Percentiles rank a stretch among this genome's conserved stretches.
phyloP scores from a whole-genome alignment of 2,888 invertebrate genomes.

The Pachymerium ferrugineum region DNA sequence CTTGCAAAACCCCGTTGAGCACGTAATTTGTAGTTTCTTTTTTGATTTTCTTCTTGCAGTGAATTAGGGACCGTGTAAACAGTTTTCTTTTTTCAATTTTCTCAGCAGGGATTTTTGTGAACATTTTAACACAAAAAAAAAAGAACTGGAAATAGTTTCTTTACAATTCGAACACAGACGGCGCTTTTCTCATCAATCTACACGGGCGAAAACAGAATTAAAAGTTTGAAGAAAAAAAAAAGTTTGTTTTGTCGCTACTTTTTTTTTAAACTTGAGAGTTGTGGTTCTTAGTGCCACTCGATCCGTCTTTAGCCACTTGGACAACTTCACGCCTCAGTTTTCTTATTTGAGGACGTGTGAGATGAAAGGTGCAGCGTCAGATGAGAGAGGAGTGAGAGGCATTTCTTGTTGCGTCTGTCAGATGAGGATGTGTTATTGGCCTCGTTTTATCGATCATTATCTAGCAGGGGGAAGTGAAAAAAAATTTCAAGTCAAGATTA shows the following conservation, averaged over 20 bases:
- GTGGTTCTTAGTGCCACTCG: slow-evolving; percentile 9
- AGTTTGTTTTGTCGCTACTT: neutral
- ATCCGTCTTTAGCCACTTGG: slow-evolving; percentile 22
- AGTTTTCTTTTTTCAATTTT: neutral
- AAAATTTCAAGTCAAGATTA: neutral
- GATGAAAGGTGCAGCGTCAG: slow-evolving; percentile 7
- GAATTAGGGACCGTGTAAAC: neutral
- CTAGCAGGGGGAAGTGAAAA: neutral
- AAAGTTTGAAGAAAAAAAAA: neutral
- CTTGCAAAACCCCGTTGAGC: too few relatives aligned
- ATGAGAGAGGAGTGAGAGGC: neutral
- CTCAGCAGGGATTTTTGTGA: neutral
- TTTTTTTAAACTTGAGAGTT: too few relatives aligned
- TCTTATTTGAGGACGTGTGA: slow-evolving; percentile 17
- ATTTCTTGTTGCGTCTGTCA: slow-evolving; percentile 21
- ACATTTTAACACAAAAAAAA: neutral
- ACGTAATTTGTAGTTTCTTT: too few relatives aligned
- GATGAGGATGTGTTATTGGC: slow-evolving; percentile 4
- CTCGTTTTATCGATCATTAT: slow-evolving; percentile 23
- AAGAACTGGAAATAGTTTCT: neutral
- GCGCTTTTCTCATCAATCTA: too few relatives aligned
- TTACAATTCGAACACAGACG: neutral
- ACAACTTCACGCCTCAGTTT: slow-evolving; percentile 11
- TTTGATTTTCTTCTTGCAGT: too few relatives aligned
- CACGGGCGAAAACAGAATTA: too few relatives aligned